Conservation (phyloP, 2,888 invertebrate genomes). For the Synanthedon formicaeformis region DNA sequence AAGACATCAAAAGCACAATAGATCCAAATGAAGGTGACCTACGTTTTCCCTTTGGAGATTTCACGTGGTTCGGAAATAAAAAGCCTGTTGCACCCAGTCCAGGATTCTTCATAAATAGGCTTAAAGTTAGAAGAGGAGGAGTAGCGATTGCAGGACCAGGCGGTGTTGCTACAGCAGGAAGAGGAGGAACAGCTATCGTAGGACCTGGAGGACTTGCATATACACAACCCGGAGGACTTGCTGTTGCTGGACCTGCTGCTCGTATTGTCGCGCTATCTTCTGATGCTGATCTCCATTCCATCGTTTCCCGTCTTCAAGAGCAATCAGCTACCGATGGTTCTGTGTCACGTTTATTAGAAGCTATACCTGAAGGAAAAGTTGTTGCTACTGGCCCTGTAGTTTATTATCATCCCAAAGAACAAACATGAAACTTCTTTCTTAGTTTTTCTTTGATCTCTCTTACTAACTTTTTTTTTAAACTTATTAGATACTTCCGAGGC, state of each 20-base stretch:
- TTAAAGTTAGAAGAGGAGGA: slow-evolving; percentile 80
- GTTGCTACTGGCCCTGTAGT: slow-evolving; percentile 82
- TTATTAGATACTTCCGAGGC: slow-evolving; percentile 44
- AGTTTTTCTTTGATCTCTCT: slow-evolving; percentile 12
- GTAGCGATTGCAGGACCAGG: slow-evolving; percentile 86
- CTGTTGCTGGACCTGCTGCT: slow-evolving; percentile 81
- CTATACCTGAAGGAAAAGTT: slow-evolving; percentile 75
- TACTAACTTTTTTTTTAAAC: slow-evolving; percentile 29
- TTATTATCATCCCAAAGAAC: slow-evolving; percentile 70
- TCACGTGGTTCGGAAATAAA: slow-evolving; percentile 35
- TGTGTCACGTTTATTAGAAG: slow-evolving; percentile 44
- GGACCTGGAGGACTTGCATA: slow-evolving; percentile 83
- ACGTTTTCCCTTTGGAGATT: slow-evolving; percentile 32
- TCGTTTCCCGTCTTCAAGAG: slow-evolving; percentile 53
- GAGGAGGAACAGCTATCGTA: slow-evolving; percentile 83
- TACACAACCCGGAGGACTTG: slow-evolving; percentile 80
- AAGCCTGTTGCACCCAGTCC: slow-evolving; percentile 55
- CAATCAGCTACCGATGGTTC: slow-evolving; percentile 42
- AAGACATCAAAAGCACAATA: slow-evolving; percentile 25
- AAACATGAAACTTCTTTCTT: slow-evolving; percentile 25
- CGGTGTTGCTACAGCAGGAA: slow-evolving; percentile 84
- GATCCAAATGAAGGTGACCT: slow-evolving; percentile 29
- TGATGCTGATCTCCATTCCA: slow-evolving; percentile 69
- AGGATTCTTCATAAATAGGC: slow-evolving; percentile 76
- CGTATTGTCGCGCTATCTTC: slow-evolving; percentile 77